Percentiles rank a stretch among this genome's conserved stretches.
Evolutionary conservation across 1,140 invertebrate species (phyloP).

Genomic region (Adelges cooleyi): DNA sequence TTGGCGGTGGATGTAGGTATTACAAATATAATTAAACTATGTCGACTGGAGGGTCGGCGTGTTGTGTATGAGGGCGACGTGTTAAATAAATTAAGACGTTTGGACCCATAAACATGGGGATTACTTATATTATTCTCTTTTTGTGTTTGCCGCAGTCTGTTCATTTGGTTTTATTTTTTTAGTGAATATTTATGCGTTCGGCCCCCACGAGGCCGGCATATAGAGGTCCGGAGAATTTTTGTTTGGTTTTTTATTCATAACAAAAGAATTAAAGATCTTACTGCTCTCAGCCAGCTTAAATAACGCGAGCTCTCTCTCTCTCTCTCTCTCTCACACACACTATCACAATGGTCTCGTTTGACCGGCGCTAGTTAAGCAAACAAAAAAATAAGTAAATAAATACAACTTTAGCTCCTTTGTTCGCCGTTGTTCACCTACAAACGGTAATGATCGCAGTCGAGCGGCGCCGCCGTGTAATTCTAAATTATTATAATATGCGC

Average conservation of each 20-base stretch:
- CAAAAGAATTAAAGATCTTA: not conserved
- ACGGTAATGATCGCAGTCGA: too few relatives aligned
- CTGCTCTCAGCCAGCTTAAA: not conserved
- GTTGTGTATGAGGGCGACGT: not conserved
- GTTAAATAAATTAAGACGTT: constrained; percentile 18
- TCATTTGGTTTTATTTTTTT: too few relatives aligned
- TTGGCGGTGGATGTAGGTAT: not conserved
- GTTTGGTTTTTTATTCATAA: too few relatives aligned
- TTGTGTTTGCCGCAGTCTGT: not conserved
- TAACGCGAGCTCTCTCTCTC: not conserved
- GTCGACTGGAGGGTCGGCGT: not conserved
- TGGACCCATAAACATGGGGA: constrained; percentile 14
- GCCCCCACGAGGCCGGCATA: not conserved
- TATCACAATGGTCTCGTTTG: too few relatives aligned
- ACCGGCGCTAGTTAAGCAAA: too few relatives aligned
- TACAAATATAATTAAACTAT: constrained; percentile 17
- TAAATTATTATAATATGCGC: too few relatives aligned
- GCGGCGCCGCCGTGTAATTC: too few relatives aligned
- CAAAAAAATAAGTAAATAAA: too few relatives aligned
- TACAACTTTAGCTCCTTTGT: too few relatives aligned
- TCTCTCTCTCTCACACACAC: not conserved
- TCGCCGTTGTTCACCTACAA: too few relatives aligned
- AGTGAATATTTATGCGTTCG: constrained; percentile 14
- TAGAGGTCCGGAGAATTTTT: too few relatives aligned
- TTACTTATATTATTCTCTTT: constrained; percentile 15